These are phyloP conservation scores for Pseudomyrmex pallidus DNA, from an alignment of 1,140 invertebrate genomes.

Conservation along the genomic window DNA sequence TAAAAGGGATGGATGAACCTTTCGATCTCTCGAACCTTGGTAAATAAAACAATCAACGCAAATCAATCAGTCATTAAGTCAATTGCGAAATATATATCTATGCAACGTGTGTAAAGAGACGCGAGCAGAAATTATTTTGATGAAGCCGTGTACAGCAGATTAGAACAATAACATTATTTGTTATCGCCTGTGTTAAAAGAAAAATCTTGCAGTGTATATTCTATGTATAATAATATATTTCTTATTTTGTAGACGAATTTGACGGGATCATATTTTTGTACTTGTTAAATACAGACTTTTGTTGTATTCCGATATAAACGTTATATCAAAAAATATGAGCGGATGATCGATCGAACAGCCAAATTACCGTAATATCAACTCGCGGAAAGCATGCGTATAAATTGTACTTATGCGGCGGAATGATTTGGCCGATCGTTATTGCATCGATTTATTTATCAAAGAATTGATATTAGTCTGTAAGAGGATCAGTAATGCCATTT, in stretches of 20 bases:
- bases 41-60: conserved; percentile 53
- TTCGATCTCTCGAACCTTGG: conserved; percentile 29
- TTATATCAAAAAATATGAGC: conserved; percentile 12
- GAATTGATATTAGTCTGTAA: background rate
- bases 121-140: conserved; percentile 14
- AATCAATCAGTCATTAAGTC: conserved; percentile 66
- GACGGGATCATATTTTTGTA: background rate
- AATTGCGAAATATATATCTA: conserved; percentile 55
- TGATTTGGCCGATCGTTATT: conserved; percentile 24
- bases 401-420: conserved; percentile 2
- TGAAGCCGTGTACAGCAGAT: background rate
- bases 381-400: background rate
- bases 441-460: conserved; percentile 16
- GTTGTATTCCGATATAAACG: conserved; percentile 2
- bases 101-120: conserved; percentile 7
- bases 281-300: conserved; percentile 6
- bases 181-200: conserved; percentile 21
- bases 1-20: conserved; percentile 51
- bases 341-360: conserved; percentile 36
- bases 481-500: conserved; percentile 50
- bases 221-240: background rate
- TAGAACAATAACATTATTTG: background rate
- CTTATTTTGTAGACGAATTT: conserved; percentile 29
- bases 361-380: conserved; percentile 12
- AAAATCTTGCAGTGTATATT: background rate